Evolutionary conservation across 2,113 vertebrate species (phyloP).

Genomic region (Toxotes chatareus): DNA sequence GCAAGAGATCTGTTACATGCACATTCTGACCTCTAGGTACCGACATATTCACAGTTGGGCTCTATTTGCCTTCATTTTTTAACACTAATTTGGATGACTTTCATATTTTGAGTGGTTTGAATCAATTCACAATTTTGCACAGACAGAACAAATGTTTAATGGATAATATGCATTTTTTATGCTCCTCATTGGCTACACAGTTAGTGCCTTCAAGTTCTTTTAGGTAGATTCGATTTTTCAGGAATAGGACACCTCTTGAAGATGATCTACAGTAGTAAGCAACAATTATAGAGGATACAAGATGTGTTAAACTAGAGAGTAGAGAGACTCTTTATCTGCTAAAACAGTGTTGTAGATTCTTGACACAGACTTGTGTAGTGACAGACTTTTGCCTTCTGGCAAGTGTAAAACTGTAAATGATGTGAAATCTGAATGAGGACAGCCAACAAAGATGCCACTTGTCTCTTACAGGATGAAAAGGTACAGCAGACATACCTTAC

Average conservation of each 20-base stretch:
- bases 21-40: neutral
- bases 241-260: neutral
- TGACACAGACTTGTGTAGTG: neutral
- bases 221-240: neutral
- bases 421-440: neutral
- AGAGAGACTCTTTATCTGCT: neutral
- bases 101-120: neutral
- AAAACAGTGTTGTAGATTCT: neutral
- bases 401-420: constrained; percentile 3
- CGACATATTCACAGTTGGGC: neutral
- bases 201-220: neutral
- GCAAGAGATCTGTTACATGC: constrained; percentile 24
- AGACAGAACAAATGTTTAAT: neutral
- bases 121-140: neutral
- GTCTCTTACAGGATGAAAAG: neutral
- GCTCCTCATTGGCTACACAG: neutral
- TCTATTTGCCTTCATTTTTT: neutral
- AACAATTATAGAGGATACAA: neutral
- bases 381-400: neutral
- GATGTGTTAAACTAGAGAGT: neutral
- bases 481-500: constrained; percentile 86
- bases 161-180: neutral
- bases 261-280: neutral
- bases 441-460: neutral
- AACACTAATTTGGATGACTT: neutral